Evolutionary conservation across 2,113 vertebrate species (phyloP).

Genomic region (Pomatostomus ruficeps): DNA sequence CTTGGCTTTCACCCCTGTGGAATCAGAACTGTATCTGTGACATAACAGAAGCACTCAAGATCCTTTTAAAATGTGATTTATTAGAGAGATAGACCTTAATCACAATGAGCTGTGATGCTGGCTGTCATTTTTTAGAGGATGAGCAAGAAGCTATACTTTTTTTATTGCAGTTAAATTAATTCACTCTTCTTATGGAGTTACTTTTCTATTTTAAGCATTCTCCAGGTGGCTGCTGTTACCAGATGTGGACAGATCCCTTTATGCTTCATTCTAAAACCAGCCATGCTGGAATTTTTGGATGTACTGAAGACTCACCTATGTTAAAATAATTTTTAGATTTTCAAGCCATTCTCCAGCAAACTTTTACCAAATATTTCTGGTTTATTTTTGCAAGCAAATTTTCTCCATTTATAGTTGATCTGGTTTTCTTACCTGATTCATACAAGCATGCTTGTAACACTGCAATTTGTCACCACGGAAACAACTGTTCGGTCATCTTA

Average conservation of each 20-base stretch:
- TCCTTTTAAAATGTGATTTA: background rate
- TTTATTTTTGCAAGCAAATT: background rate
- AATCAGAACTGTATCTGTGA: background rate
- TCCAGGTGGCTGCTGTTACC: background rate
- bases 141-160: background rate
- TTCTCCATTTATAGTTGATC: background rate
- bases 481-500: background rate
- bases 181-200: background rate
- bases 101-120: background rate
- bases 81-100: background rate
- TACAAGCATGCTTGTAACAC: background rate
- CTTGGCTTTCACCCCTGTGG: background rate
- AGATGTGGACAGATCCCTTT: background rate
- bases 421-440: slow-evolving; percentile 16
- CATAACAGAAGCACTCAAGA: background rate
- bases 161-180: background rate
- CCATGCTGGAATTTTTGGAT: background rate
- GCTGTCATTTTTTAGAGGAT: background rate
- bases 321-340: background rate
- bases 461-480: slow-evolving; percentile 14
- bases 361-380: background rate
- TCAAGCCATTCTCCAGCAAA: background rate
- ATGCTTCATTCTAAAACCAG: background rate
- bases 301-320: background rate
- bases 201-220: background rate